Conservation (phyloP, 2,113 vertebrate species). For the Excalfactoria chinensis region DNA sequence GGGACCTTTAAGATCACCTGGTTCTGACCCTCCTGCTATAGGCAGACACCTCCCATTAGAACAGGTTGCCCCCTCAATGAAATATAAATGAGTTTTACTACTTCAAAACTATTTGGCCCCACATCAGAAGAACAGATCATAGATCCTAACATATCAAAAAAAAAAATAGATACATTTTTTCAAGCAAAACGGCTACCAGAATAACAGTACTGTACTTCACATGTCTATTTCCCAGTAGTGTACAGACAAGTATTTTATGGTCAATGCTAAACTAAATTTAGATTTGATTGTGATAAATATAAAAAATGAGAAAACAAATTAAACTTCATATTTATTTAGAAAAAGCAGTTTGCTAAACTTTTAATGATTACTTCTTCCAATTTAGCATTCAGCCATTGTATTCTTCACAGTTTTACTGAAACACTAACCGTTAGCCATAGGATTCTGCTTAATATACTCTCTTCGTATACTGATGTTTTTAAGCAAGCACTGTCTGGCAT, state of each 20-base stretch:
- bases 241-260: background rate
- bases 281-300: background rate
- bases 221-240: background rate
- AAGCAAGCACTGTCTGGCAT: conserved; percentile 97
- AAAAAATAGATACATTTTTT: background rate
- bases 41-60: no score
- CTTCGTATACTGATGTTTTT: conserved; percentile 98
- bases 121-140: background rate
- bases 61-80: background rate
- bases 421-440: conserved; percentile 90
- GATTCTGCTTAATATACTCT: conserved; percentile 98
- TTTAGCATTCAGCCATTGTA: background rate
- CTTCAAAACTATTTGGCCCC: background rate
- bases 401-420: background rate
- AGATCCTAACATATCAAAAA: background rate
- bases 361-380: background rate
- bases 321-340: background rate
- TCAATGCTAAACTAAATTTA: background rate
- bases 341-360: background rate
- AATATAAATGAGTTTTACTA: background rate
- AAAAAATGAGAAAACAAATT: background rate
- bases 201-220: background rate
- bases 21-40: no score
- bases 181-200: background rate
- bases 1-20: no score